Base-by-base conservation (phyloP, 2,888 invertebrate species). In the Dryadula phaetusa region DNA sequence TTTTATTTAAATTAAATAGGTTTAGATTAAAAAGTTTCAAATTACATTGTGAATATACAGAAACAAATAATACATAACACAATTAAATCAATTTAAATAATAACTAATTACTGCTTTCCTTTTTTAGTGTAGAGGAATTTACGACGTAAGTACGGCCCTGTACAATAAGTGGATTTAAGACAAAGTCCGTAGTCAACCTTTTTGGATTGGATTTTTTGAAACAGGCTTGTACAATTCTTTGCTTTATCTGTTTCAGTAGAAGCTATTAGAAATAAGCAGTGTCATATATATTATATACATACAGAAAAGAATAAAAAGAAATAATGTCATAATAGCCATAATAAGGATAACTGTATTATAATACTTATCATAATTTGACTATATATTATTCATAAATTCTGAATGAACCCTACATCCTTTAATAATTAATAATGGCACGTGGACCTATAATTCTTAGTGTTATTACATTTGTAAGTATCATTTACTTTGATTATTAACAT, bases 401-500 rank as follows among this genome's bases (percentile, higher is more conserved):
- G n/a, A n/a, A n/a, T n/a, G n/a, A n/a, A n/a, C n/a, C n/a, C 12
- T 37, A 37, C 10, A 8, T 7, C 32, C 7, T 37, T 14, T 22
- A 6, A 20, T 37, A n/a, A n/a, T 20, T 25, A 7, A 60, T 32
- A 60, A 60, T 44, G 44, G 44, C 32, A 32, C 16, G n/a, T 12
- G 42, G 28, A 18, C 28, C 16, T 16, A 14, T 60, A 6, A 18
- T 44, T 25, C 60, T 60, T 10, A 60, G 60, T n/a, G 22, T 60
- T 28, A 14, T 28, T 28, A 44, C 60, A 28, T 60, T 60, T 60
- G 60, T 60, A 32, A 60, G 60, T 60, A 60, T 20, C 5, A 16
- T 44, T 60, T 28, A n/a, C n/a, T n/a, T n/a, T n/a, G n/a, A n/a
- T n/a, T n/a, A n/a, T n/a, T n/a, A n/a, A n/a, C n/a, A n/a, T n/a